phyloP scores from a whole-genome alignment of 2,888 invertebrate genomes.

The Ecdyonurus torrentis region DNA sequence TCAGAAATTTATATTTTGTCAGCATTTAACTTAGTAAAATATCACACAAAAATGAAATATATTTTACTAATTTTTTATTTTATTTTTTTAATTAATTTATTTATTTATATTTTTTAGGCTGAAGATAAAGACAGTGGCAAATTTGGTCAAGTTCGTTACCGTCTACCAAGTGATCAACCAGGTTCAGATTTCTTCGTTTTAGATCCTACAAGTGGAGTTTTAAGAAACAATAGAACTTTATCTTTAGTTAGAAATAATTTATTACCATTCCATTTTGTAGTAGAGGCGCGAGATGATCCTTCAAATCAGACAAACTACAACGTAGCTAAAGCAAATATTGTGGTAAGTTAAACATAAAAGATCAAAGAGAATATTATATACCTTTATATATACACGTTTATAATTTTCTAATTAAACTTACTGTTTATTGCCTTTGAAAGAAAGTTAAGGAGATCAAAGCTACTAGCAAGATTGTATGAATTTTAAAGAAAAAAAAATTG shows the following conservation, averaged over 20 bases:
- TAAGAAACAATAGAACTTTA: conserved; percentile 56
- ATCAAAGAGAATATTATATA: no score
- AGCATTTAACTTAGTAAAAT: no score
- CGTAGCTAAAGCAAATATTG: conserved; percentile 35
- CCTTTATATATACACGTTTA: no score
- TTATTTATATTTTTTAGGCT: conserved; percentile 50
- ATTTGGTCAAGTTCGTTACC: conserved; percentile 63
- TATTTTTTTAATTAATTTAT: no score
- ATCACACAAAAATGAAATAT: no score
- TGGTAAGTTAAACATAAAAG: conserved; percentile 42
- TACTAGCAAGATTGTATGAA: no score
- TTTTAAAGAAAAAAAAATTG: no score
- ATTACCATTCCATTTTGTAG: conserved; percentile 56
- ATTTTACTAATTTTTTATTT: no score
- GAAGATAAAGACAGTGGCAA: conserved; percentile 73
- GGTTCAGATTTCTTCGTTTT: conserved; percentile 52
- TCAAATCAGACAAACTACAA: conserved; percentile 42
- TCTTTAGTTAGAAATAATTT: conserved; percentile 42
- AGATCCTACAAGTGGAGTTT: conserved; percentile 53
- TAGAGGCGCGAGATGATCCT: conserved; percentile 60
- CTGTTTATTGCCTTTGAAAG: no score
- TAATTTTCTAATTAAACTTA: no score
- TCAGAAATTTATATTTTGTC: no score
- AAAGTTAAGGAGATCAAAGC: no score
- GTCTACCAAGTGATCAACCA: conserved; percentile 26